Conservation (phyloP, 2,797 vertebrate species). For the Aselliscus stoliczkanus region DNA sequence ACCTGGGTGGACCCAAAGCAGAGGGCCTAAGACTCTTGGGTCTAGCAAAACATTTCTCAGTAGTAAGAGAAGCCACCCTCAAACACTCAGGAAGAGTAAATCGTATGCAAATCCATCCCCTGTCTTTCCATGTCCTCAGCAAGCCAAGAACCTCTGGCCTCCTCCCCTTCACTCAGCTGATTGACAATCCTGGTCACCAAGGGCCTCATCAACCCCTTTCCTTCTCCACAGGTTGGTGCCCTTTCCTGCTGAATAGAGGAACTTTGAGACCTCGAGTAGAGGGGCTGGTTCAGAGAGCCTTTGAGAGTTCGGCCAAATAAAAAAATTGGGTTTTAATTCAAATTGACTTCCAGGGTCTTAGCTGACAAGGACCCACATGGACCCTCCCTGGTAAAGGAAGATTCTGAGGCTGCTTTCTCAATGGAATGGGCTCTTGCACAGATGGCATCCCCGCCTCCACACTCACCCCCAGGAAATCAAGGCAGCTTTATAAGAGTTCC, state of each 20-base stretch:
- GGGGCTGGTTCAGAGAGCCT: not conserved
- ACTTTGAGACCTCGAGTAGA: not conserved
- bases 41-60: not conserved
- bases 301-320: not conserved
- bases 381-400: not conserved
- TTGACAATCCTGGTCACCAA: not conserved
- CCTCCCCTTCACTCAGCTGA: not conserved
- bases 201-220: not conserved
- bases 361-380: not conserved
- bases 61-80: not conserved
- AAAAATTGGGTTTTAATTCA: not conserved
- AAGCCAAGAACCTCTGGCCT: not conserved
- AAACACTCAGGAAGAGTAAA: not conserved
- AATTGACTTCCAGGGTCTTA: not conserved
- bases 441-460: not conserved
- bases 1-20: accelerated
- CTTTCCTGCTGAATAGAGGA: not conserved
- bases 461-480: not conserved
- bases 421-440: accelerated
- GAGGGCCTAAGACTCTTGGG: not conserved
- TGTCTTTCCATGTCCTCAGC: not conserved
- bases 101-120: not conserved
- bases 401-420: not conserved
- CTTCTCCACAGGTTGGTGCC: accelerated
- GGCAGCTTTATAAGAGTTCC: not conserved